Conservation (phyloP, 2,113 vertebrate species). For the Pionites leucogaster region DNA sequence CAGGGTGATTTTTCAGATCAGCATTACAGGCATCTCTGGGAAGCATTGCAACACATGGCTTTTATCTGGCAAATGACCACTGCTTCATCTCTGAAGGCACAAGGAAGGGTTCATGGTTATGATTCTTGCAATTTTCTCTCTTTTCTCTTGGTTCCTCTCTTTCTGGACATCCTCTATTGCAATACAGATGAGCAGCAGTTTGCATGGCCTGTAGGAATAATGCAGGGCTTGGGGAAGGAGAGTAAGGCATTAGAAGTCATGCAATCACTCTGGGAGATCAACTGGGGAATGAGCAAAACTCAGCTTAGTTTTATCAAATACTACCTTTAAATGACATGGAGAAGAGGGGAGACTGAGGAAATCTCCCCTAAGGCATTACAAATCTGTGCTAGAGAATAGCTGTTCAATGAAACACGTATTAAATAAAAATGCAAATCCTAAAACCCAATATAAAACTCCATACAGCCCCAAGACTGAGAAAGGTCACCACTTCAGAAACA, state of each 20-base stretch:
- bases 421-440: constrained; percentile 5
- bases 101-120: background rate
- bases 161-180: background rate
- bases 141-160: background rate
- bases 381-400: background rate
- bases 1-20: background rate
- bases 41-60: background rate
- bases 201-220: background rate
- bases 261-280: background rate
- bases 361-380: background rate
- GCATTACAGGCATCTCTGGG: background rate
- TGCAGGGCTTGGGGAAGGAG: background rate
- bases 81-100: background rate
- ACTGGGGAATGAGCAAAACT: background rate
- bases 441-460: background rate
- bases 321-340: background rate
- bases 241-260: background rate
- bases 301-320: background rate
- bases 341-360: background rate
- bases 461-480: background rate
- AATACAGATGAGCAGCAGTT: background rate
- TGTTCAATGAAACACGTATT: background rate
- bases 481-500: background rate
- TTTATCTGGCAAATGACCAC: background rate
- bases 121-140: background rate